A percentile compares a stretch with the other conserved stretches of the same genome.
Conservation (phyloP, 2,888 invertebrate genomes). For the Eucera pruinosa region DNA sequence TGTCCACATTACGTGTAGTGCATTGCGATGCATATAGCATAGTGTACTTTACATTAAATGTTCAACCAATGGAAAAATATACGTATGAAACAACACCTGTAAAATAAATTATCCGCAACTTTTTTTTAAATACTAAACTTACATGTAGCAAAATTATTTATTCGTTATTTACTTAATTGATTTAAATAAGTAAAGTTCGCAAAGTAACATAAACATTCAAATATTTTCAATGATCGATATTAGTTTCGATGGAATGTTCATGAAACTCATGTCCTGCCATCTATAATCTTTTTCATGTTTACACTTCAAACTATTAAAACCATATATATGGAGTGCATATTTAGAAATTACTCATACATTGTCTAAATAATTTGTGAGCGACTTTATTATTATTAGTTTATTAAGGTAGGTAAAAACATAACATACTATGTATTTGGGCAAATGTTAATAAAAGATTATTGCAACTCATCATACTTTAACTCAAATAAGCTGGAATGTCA, state of each 20-base stretch:
- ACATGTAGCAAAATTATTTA: background rate
- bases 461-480: constrained; percentile 12
- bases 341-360: constrained; percentile 46
- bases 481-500: constrained; percentile 42
- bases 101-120: background rate
- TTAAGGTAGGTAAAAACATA: constrained; percentile 35
- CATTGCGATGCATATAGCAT: constrained; percentile 12
- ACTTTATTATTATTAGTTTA: constrained; percentile 25
- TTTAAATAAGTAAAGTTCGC: background rate
- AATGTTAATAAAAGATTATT: constrained; percentile 14
- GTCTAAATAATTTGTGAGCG: constrained; percentile 33
- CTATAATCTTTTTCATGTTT: constrained; percentile 49
- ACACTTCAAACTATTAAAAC: constrained; percentile 46
- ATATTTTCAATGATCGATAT: constrained; percentile 36
- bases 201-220: background rate
- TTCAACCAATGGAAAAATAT: constrained; percentile 20
- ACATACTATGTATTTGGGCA: background rate
- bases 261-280: constrained; percentile 45
- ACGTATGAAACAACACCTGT: background rate
- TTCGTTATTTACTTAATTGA: constrained; percentile 1
- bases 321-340: constrained; percentile 45
- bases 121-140: background rate
- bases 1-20: constrained; percentile 39
- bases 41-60: constrained; percentile 1
- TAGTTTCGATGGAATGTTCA: constrained; percentile 39